Conservation (phyloP, 2,888 invertebrate genomes). For the Melikaiella ostensackeni region DNA sequence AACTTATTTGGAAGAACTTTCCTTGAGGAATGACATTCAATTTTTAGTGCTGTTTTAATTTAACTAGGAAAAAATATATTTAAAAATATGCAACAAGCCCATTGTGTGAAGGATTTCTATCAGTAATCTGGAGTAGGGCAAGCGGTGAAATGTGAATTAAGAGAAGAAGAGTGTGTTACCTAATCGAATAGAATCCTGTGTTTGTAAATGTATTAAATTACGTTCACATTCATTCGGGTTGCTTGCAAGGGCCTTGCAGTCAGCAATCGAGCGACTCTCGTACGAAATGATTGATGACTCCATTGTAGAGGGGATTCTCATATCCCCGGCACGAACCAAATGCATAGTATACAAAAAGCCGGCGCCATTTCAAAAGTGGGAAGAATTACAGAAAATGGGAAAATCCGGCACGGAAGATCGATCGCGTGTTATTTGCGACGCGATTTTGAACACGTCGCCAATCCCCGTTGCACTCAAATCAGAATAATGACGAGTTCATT, state of each 20-base stretch:
- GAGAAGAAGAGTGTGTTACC: constrained; percentile 42
- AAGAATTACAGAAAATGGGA: constrained; percentile 74
- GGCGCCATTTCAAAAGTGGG: constrained; percentile 71
- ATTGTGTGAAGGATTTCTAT: not conserved
- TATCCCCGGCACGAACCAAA: constrained; percentile 64
- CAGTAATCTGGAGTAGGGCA: constrained; percentile 10
- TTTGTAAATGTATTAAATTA: constrained; percentile 71
- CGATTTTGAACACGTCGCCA: constrained; percentile 45
- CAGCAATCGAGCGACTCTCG: constrained; percentile 72
- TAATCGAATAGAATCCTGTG: constrained; percentile 51
- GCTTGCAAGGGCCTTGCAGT: constrained; percentile 47
- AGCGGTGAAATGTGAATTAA: constrained; percentile 53
- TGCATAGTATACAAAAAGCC: constrained; percentile 64
- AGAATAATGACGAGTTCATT: constrained; percentile 39
- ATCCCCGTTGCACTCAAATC: constrained; percentile 46
- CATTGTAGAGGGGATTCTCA: constrained; percentile 72
- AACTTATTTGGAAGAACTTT: too few species aligned
- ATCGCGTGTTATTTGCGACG: constrained; percentile 51
- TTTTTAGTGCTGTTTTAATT: too few species aligned
- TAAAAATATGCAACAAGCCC: too few species aligned
- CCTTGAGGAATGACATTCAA: too few species aligned
- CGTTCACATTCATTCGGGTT: constrained; percentile 59
- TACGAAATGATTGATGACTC: constrained; percentile 76
- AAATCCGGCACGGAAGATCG: constrained; percentile 63
- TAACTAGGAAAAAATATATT: too few species aligned